Evolutionary conservation across 2,797 vertebrate genomes (phyloP).

Genomic region (Tauraco hartlaubi): DNA sequence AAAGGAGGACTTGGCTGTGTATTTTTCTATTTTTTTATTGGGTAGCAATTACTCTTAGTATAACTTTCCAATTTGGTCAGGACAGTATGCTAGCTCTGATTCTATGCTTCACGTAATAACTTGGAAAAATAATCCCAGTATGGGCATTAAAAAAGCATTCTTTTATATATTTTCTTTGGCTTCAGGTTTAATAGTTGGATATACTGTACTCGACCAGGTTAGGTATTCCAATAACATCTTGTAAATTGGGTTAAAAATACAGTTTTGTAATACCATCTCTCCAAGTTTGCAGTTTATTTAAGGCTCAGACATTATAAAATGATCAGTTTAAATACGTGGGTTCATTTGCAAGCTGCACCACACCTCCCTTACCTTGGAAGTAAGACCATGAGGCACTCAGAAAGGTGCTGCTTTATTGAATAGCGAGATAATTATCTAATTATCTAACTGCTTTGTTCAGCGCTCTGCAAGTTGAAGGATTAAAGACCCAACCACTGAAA

Average conservation of each 20-base stretch:
- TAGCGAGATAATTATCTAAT: background rate
- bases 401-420: background rate
- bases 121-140: background rate
- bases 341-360: background rate
- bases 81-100: background rate
- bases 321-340: background rate
- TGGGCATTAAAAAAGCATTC: background rate
- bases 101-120: background rate
- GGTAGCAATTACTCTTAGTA: background rate
- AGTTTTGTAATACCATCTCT: background rate
- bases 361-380: background rate
- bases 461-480: background rate
- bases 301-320: background rate
- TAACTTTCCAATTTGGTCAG: background rate
- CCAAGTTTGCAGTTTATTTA: background rate
- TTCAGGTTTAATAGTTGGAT: background rate
- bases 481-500: background rate
- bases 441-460: background rate
- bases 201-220: background rate
- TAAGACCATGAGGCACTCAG: background rate
- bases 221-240: background rate
- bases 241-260: background rate
- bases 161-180: background rate
- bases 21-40: constrained; percentile 23
- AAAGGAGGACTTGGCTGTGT: background rate